Evolutionary conservation across 2,888 invertebrate genomes (phyloP), one percentile per base, ranked within the genome.

Genomic region (Minunthozetes semirufus): DNA sequence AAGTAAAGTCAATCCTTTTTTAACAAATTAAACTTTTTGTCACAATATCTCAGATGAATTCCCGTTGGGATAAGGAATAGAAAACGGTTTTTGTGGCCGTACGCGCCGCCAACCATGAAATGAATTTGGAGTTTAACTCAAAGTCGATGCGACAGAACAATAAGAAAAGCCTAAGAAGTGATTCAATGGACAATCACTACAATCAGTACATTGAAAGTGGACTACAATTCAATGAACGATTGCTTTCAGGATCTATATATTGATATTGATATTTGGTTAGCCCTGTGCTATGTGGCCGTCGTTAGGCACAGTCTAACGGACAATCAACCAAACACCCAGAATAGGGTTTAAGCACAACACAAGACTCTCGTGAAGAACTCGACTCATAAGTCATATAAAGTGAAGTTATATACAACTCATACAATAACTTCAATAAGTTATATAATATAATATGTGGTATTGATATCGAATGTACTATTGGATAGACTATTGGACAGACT

Each of bases 81-180:
- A 56, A 56, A 56, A 25, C 8, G 56, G 5, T 38, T 33, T 63
- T 33, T 63, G 63, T 63, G 63, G 63, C 63, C 63, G 63, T 63
- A 63, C 63, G 63, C 63, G 27, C 63, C 27, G 38, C 19, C 63
- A 63, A 63, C 63, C 63, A 63, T 63, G 63, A 63, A 63, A 63
- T 63, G 63, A 63, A 63, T 63, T 63, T 63, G 33, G 63, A 63
- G 63, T 63, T 63, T 63, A 63, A 63, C 33, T 63, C 19, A 63
- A 63, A 33, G 9, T 63, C 63, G 25, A 13, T 29, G n/a, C 27
- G 63, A 63, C 63, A 63, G 33, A 63, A 63, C 33, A 63, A 33
- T 63, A 22, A 33, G 29, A 19, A 53, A n/a, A n/a, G 2, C 17
- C 9, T 27, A 63, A 63, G 63, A 63, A 63, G 11, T 33, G 38